Evolutionary conservation across 2,888 invertebrate species (phyloP), one percentile per base, ranked within the genome.

Genomic region (Drosophila tripunctata): DNA sequence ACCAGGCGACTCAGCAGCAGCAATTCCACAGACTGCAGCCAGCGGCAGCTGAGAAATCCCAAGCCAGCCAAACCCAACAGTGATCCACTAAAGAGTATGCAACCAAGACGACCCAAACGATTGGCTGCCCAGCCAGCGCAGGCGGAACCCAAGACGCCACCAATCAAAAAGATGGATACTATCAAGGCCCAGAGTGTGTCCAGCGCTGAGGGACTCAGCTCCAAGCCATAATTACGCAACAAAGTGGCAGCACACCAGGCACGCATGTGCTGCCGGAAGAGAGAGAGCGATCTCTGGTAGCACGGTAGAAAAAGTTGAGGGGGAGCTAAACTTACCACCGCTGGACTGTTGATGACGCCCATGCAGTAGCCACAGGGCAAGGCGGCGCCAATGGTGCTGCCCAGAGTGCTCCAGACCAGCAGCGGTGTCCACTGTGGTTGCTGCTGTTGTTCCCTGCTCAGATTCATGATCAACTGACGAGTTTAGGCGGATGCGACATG

Each of bases 101-200:
- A 79, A 5, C 79, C 75, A 0, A 63, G 82, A 10, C 78, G 64
- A 47, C 96, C 96, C 45, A 94, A 91, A 67, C 90, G 93, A 90
- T 96, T 94, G 8, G 96, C 95, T n/a, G 96, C 88, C 86, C 94
- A 93, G 17, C 96, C 95, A 0, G 96, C 96, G 0, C 94, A 91
- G 24, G 97, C 92, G 2, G 97, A 97, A 0, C 98, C 98, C n/a
- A 94, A 92, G 74, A 96, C 95, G 19, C 97, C 98, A 8, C 97
- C 97, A 21, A 97, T 93, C 33, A 97, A 93, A 91, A 96, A 98
- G 67, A 97, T 94, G 15, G 98, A 95, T 6, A 98, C 97, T 19
- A 97, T 93, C 7, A 93, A 91, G 2, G 96, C 94, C 97, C 97
- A 98, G 5, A 97, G 89, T 43, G 96, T 90, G 61, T 94, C 93